A percentile compares a stretch with the other conserved stretches of the same genome.
Conservation (phyloP, 1,140 invertebrate genomes). For the Octopus sinensis region DNA sequence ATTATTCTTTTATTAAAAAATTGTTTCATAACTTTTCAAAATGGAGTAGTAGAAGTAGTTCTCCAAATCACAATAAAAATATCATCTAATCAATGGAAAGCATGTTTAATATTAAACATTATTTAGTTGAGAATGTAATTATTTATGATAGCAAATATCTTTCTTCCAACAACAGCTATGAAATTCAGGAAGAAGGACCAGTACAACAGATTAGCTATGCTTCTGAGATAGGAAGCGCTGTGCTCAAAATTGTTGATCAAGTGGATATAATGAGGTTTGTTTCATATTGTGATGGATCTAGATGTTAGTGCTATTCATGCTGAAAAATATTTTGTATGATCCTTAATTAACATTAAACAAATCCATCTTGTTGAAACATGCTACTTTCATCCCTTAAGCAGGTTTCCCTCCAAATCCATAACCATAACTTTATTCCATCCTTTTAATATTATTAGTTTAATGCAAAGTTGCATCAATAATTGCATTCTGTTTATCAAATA, state of each 20-base stretch:
- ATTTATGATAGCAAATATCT: constrained; percentile 3
- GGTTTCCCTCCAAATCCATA: background rate
- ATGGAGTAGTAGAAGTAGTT: too few species aligned
- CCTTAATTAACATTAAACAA: background rate
- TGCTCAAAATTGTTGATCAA: constrained; percentile 16
- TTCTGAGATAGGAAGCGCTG: constrained; percentile 40
- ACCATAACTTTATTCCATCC: too few species aligned
- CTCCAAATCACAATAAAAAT: too few species aligned
- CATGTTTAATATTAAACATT: too few species aligned
- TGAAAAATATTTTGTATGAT: constrained; percentile 6
- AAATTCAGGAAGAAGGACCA: constrained; percentile 40
- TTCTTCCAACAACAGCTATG: constrained; percentile 32
- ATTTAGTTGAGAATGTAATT: background rate
- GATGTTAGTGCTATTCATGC: constrained; percentile 1
- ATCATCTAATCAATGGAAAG: too few species aligned
- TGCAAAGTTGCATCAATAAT: background rate
- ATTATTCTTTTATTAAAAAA: too few species aligned
- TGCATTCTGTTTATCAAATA: background rate
- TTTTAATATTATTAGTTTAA: background rate
- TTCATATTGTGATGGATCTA: constrained; percentile 13
- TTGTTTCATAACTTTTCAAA: too few species aligned
- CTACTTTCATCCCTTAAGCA: background rate
- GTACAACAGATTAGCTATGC: constrained; percentile 49
- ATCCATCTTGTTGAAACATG: constrained; percentile 3
- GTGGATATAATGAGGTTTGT: constrained; percentile 13